Evolutionary conservation across 53 echinoderm and acorn worm genomes (phyloP).

Genomic region (Mesocentrotus franciscanus): DNA sequence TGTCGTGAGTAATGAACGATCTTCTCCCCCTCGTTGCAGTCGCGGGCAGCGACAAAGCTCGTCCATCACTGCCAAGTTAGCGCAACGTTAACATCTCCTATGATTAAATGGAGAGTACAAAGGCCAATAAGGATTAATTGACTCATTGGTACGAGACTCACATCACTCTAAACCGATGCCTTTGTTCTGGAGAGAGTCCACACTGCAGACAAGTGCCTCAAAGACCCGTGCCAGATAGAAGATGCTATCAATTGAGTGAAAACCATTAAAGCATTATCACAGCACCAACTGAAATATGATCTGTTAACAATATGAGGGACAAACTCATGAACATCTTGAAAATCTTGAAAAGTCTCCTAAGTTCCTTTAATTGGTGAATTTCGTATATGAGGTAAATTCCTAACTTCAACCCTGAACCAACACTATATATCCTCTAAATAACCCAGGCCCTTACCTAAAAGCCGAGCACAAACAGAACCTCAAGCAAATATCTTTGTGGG

Average conservation of each 20-base stretch:
- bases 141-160: constrained; percentile 23
- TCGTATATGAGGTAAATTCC: too few species aligned
- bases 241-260: not conserved
- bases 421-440: too few species aligned
- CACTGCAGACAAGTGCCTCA: constrained; percentile 7
- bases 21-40: constrained; percentile 46
- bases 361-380: not conserved
- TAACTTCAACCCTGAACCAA: too few species aligned
- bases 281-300: not conserved
- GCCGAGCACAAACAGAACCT: too few species aligned
- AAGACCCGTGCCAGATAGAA: not conserved
- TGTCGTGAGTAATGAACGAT: constrained; percentile 34
- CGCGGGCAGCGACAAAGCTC: constrained; percentile 40
- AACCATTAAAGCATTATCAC: not conserved
- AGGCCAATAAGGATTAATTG: constrained; percentile 45
- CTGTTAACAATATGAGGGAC: not conserved
- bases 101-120: constrained; percentile 27
- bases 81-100: constrained; percentile 27
- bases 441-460: too few species aligned
- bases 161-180: not conserved
- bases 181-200: not conserved
- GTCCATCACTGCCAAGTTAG: constrained; percentile 29
- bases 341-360: not conserved
- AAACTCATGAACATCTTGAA: not conserved
- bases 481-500: too few species aligned